Evolutionary conservation across 2,113 vertebrate species (phyloP), one percentile per base, ranked within the genome.

Genomic region (Strix aluco): DNA sequence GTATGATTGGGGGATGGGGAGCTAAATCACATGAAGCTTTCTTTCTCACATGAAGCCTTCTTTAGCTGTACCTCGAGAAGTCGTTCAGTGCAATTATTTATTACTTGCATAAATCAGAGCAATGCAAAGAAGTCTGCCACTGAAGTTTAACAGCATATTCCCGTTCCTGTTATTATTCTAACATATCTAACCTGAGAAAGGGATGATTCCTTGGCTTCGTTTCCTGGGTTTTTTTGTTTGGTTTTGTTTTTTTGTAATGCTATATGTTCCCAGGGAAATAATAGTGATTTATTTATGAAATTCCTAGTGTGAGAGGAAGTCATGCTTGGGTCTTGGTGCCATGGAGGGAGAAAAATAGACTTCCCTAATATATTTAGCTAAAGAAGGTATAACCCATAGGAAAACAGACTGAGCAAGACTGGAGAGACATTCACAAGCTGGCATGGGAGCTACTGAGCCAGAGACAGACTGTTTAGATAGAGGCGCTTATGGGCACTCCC

Each of bases 391-490:
- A 91, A 49, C 5, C 40, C 54, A 69, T 22, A 84, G 54, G 29
- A 95, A 93, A 90, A 61, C 42, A 94, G 81, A 18, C 63, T 34
- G 63, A 93, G 49, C 26, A 84, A 84, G 73, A 67, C 65, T 59
- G 55, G 74, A 78, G 62, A 90, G 78, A 73, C 15, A 0, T 62
- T 79, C 8, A 58, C 51, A 62, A 77, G 54, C 78, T 90, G 86
- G 70, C 55, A 88, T 0, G 0, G 86, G 51, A 82, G 73, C 91
- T 32, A 73, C 66, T 22, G 46, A 90, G 84, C 75, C 70, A 82
- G 62, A 46, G 94, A 81, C 79, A 93, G 81, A 83, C 86, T 92
- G 80, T 95, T 97, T 91, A 94, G 52, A 79, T 51, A 79, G 83
- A 79, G 58, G 52, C 61, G 77, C 69, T 94, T 95, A 55, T 12